Conservation (phyloP, 2,888 invertebrate genomes). For the Aporophyla nigra region DNA sequence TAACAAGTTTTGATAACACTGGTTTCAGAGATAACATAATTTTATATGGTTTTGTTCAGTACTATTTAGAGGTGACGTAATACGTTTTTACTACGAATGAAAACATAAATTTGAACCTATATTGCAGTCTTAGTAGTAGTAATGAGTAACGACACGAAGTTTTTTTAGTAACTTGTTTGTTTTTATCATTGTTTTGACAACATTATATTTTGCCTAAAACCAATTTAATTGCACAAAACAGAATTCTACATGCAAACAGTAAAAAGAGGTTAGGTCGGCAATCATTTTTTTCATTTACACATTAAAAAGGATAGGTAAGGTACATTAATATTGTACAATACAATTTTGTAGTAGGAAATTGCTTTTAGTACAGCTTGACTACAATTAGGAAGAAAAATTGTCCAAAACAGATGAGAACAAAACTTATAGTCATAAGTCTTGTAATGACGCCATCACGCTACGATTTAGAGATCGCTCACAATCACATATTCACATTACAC, state of each 20-base stretch:
- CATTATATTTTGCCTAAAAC: neutral
- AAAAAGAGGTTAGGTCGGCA: slow-evolving; percentile 17
- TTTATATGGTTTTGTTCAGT: neutral
- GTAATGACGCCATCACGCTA: slow-evolving; percentile 51
- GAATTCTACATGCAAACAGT: neutral
- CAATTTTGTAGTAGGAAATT: neutral
- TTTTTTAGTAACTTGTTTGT: neutral
- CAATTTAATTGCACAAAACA: neutral
- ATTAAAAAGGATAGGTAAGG: slow-evolving; percentile 14
- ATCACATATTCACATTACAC: slow-evolving; percentile 63
- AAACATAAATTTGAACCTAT: neutral
- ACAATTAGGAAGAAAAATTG: neutral
- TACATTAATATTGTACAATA: neutral
- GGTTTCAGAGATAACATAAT: slow-evolving; percentile 3
- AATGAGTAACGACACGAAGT: neutral
- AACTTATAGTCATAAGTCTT: slow-evolving; percentile 1
- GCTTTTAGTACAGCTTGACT: neutral
- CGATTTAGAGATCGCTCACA: slow-evolving; percentile 15
- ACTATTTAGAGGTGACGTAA: neutral
- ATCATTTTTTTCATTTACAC: neutral
- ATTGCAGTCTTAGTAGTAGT: neutral
- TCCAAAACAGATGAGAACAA: neutral
- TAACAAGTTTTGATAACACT: neutral
- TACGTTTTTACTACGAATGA: neutral
- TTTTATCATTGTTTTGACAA: neutral